These are phyloP conservation scores for Endotricha flammealis DNA, from an alignment of 2,888 invertebrate genomes.

Conservation along the genomic window DNA sequence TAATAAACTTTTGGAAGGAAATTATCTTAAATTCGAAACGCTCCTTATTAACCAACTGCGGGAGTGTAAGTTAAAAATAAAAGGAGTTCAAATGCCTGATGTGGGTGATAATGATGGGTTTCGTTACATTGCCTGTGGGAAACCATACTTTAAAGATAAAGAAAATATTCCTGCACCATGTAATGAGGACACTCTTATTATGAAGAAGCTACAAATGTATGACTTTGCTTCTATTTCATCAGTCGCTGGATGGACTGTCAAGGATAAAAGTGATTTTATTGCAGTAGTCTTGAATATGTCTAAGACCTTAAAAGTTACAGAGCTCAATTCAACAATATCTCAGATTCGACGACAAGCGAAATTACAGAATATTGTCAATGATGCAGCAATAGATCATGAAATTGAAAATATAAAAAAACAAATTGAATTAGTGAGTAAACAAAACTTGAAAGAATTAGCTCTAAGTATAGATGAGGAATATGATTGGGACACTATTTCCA, in stretches of 20 bases:
- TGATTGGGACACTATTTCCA: slow-evolving; percentile 79
- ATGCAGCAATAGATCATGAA: slow-evolving; percentile 17
- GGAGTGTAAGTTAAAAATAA: not conserved
- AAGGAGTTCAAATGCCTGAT: not conserved
- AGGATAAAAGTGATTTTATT: slow-evolving; percentile 76
- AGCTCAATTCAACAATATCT: slow-evolving; percentile 34
- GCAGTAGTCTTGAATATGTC: slow-evolving; percentile 63
- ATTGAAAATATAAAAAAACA: slow-evolving; percentile 31
- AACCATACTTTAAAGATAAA: slow-evolving; percentile 83
- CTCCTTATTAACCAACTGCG: not conserved
- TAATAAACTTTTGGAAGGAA: not conserved
- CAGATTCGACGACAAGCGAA: slow-evolving; percentile 28
- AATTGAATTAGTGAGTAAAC: slow-evolving; percentile 31
- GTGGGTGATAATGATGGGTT: slow-evolving; percentile 21
- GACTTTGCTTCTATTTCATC: slow-evolving; percentile 66
- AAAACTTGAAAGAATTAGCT: slow-evolving; percentile 41
- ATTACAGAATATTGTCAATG: slow-evolving; percentile 8
- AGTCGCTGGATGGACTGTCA: slow-evolving; percentile 74
- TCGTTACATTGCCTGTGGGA: slow-evolving; percentile 60
- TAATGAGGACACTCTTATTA: slow-evolving; percentile 78
- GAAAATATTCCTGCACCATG: slow-evolving; percentile 70
- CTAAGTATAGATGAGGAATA: slow-evolving; percentile 61
- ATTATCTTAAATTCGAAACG: not conserved
- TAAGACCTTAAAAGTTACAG: slow-evolving; percentile 30
- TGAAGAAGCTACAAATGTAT: slow-evolving; percentile 48